Conservation (phyloP, 1,140 invertebrate genomes). For the Drosophila ohnishii region DNA sequence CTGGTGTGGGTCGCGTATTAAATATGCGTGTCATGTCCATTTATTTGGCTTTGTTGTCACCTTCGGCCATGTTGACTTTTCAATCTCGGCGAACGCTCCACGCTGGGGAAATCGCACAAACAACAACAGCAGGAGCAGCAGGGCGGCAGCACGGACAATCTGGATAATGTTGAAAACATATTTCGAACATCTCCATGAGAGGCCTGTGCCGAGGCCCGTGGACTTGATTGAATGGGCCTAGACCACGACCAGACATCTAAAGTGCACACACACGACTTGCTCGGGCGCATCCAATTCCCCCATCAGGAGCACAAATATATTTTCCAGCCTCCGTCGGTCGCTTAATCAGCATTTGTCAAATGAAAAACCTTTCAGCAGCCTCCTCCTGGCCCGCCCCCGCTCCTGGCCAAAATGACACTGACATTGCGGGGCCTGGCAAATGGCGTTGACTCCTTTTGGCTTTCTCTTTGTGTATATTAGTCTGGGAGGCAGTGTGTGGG, state of each 20-base stretch:
- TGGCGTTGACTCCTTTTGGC: constrained; percentile 55
- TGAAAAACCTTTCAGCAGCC: constrained; percentile 56
- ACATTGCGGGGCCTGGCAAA: constrained; percentile 51
- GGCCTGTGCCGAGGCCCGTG: neutral
- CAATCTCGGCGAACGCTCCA: constrained; percentile 48
- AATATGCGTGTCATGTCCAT: constrained; percentile 78
- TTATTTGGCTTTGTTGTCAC: constrained; percentile 68
- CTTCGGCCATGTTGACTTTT: constrained; percentile 62
- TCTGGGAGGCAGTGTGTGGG: constrained; percentile 4
- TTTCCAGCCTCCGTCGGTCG: constrained; percentile 53
- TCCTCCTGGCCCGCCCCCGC: neutral
- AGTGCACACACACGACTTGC: constrained; percentile 47
- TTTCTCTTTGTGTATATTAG: constrained; percentile 40
- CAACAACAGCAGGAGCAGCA: neutral
- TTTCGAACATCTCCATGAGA: constrained; percentile 35
- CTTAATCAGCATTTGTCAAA: constrained; percentile 69
- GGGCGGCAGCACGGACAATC: constrained; percentile 30
- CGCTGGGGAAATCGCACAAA: constrained; percentile 31
- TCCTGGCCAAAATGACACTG: constrained; percentile 35
- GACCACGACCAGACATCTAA: constrained; percentile 52
- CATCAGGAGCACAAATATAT: constrained; percentile 32
- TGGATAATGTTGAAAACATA: constrained; percentile 49
- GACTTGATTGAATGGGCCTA: constrained; percentile 59
- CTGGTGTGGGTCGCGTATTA: constrained; percentile 44
- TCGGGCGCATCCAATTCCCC: constrained; percentile 23